These are phyloP conservation scores for Cataglyphis livida DNA, from an alignment of 2,888 invertebrate genomes.

Conservation along the genomic window DNA sequence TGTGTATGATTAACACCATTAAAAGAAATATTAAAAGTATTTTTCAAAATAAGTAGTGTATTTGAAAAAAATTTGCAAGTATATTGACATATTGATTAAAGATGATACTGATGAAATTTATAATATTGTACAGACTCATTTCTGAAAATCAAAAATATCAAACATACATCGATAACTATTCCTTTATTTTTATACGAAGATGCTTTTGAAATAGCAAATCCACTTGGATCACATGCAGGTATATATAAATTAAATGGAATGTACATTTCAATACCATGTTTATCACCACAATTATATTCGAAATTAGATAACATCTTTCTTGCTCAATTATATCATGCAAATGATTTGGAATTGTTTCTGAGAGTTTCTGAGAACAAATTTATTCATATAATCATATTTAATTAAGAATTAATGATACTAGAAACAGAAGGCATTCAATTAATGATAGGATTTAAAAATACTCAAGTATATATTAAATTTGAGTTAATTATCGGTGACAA, in stretches of 20 bases:
- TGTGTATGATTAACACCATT: slow-evolving; percentile 23
- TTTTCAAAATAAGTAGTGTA: neutral
- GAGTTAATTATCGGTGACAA: slow-evolving; percentile 59
- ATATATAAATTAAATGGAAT: slow-evolving; percentile 57
- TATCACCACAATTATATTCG: neutral
- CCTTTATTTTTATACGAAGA: neutral
- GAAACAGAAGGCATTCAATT: slow-evolving; percentile 58
- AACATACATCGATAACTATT: neutral
- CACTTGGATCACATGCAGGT: neutral
- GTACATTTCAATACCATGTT: slow-evolving; percentile 9
- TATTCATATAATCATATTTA: slow-evolving; percentile 26
- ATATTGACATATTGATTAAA: neutral
- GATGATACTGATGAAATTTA: neutral
- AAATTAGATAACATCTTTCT: slow-evolving; percentile 55
- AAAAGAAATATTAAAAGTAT: slow-evolving; percentile 1
- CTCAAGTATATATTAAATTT: slow-evolving; percentile 57
- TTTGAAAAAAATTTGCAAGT: neutral
- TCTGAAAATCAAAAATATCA: neutral
- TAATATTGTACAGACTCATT: neutral
- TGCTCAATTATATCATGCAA: slow-evolving; percentile 57
- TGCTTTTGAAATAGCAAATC: neutral
- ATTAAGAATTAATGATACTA: slow-evolving; percentile 55
- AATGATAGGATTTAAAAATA: slow-evolving; percentile 10
- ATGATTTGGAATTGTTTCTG: slow-evolving; percentile 45
- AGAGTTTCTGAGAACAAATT: neutral